phyloP scores from a whole-genome alignment of 1,140 invertebrate genomes.

The Periplaneta americana region DNA sequence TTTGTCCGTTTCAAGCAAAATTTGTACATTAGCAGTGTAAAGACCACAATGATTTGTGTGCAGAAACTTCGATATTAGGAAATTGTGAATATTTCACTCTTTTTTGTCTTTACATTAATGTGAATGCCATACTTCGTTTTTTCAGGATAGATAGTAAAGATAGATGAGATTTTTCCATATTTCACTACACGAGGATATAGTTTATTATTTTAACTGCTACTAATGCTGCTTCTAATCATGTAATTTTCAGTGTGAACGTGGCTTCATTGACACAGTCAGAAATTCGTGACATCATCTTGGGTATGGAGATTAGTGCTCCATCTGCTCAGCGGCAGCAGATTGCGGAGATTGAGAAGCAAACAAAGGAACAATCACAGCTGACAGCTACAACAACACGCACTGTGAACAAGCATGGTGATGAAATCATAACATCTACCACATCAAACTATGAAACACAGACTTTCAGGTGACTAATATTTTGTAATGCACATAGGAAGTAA shows the following conservation, averaged over 20 bases:
- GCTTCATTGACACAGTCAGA: constrained; percentile 98
- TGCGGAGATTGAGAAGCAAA: constrained; percentile 99
- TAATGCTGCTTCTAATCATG: too few species aligned
- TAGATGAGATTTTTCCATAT: too few species aligned
- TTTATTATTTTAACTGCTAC: too few species aligned
- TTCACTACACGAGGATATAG: too few species aligned
- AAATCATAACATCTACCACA: constrained; percentile 98
- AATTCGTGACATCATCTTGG: constrained; percentile 98
- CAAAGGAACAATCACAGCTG: constrained; percentile 97
- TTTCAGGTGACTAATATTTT: constrained; percentile 49
- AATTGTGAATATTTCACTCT: too few species aligned
- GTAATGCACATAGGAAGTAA: background rate
- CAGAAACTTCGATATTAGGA: too few species aligned
- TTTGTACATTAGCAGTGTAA: too few species aligned
- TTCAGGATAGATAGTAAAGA: too few species aligned
- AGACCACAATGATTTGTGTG: too few species aligned
- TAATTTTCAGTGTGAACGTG: constrained; percentile 79
- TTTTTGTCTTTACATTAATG: too few species aligned
- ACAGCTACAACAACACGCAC: constrained; percentile 97
- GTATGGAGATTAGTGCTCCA: constrained; percentile 99
- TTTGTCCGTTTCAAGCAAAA: too few species aligned
- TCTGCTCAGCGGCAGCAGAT: constrained; percentile 98
- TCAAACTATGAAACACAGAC: constrained; percentile 98
- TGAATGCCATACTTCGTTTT: too few species aligned
- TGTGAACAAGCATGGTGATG: constrained; percentile 99